Conservation (phyloP, 2,888 invertebrate genomes). For the Macaria notata region DNA sequence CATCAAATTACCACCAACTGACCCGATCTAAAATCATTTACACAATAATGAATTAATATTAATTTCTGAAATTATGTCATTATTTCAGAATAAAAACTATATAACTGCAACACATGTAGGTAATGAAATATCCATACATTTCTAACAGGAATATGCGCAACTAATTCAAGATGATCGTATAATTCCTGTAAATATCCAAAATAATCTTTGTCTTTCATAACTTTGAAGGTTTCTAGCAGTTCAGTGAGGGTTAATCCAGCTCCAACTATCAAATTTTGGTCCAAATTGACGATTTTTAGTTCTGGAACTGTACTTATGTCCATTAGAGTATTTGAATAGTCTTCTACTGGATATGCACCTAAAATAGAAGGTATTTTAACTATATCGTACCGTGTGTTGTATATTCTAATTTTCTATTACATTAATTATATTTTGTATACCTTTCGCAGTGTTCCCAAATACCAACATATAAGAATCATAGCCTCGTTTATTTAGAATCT, state of each 20-base stretch:
- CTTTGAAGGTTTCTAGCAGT: constrained; percentile 67
- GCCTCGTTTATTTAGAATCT: constrained; percentile 66
- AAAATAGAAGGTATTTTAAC: neutral
- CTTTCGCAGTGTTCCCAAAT: constrained; percentile 87
- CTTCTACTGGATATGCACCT: constrained; percentile 4
- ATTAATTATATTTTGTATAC: constrained; percentile 61
- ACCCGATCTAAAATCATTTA: constrained; percentile 76
- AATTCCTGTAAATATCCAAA: constrained; percentile 83
- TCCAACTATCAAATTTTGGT: constrained; percentile 77
- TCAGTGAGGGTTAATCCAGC: constrained; percentile 80
- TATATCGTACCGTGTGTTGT: no score
- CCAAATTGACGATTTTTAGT: constrained; percentile 64
- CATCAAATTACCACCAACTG: constrained; percentile 87
- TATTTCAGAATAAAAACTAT: no score
- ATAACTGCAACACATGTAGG: no score
- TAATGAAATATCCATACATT: no score
- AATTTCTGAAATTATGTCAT: no score
- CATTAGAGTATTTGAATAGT: constrained; percentile 63
- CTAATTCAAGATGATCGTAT: constrained; percentile 84
- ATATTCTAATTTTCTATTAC: no score
- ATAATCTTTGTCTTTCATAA: constrained; percentile 47
- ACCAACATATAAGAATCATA: constrained; percentile 82
- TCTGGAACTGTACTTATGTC: constrained; percentile 83
- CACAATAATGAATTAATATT: no score
- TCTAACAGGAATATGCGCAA: constrained; percentile 86